Base-by-base conservation (phyloP, 2,888 invertebrate species). In the Melipona beecheii region DNA sequence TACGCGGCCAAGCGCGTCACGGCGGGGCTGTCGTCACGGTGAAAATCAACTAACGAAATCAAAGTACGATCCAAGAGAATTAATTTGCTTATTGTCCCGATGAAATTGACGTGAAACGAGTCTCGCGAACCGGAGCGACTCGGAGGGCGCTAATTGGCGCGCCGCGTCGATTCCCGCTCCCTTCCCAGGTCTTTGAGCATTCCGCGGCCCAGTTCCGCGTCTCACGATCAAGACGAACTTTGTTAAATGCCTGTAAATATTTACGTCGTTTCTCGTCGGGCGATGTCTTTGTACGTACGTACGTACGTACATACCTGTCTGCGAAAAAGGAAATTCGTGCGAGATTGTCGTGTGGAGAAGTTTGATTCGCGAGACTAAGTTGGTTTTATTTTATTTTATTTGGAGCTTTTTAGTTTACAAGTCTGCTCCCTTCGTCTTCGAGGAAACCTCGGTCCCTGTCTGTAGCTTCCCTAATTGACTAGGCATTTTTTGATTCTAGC, bases 71-170 rank as follows among this genome's bases (percentile, higher is more conserved):
- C 78, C 78, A 58, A 36, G 73, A 36, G 79, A 68, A 78, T 74
- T 85, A 69, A 83, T 86, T 84, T 69, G 79, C 70, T 79, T 72
- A 83, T 85, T 87, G 85, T 83, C 73, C 49, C 68, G 75, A 64
- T 43, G 69, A 81, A 78, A 87, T 77, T 70, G 75, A 77, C 69
- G 78, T 60, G 70, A 78, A 85, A 85, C 68, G 75, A 77, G 70
- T 43, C 15, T 58, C 43, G 50, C 52, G 62, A 49, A 70, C 43
- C 17, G 19, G 72, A 83, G 66, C 21, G 19, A 17, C 52, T 17
- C 19, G 11, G n/a, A 65, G 60, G 66, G 4, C 69, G 72, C 75
- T 87, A 86, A 87, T 87, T 86, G 54, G 70, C 72, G 71, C 71
- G 65, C 60, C 31, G 54, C 54, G 54, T 5, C 68, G 71, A 73